These are phyloP conservation scores for Sinocyclocheilus maitianheensis DNA, from an alignment of 2,113 vertebrate genomes.

Conservation along the genomic window DNA sequence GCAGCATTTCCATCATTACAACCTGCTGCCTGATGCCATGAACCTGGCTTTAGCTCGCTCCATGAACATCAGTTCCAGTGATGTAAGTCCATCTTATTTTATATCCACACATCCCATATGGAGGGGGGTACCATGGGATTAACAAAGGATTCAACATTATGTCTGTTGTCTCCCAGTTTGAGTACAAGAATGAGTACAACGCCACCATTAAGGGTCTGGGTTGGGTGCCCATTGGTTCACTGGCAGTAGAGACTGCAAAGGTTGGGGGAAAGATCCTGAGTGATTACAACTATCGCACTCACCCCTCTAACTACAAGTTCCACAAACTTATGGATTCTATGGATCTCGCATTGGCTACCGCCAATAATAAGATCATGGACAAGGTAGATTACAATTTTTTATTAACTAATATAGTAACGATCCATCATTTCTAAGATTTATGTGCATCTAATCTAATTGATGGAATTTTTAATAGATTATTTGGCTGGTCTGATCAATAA, in stretches of 20 bases:
- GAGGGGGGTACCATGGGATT: too few species aligned
- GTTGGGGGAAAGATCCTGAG: constrained; percentile 78
- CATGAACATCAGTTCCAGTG: constrained; percentile 88
- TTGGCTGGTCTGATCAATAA: background rate
- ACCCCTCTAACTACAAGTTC: constrained; percentile 82
- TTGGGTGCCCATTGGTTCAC: constrained; percentile 90
- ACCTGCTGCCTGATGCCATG: constrained; percentile 86
- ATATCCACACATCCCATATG: background rate
- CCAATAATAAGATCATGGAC: constrained; percentile 90
- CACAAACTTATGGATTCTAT: constrained; percentile 86
- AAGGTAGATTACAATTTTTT: constrained; percentile 73
- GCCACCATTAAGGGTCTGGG: constrained; percentile 84
- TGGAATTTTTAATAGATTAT: background rate
- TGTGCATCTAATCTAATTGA: background rate
- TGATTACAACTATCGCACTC: constrained; percentile 86
- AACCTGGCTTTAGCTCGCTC: constrained; percentile 78
- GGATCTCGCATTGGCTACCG: constrained; percentile 86
- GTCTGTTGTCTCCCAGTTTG: constrained; percentile 66
- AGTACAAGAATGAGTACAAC: constrained; percentile 92
- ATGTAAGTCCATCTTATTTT: constrained; percentile 75
- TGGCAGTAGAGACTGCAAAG: constrained; percentile 84
- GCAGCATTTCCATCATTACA: constrained; percentile 70
- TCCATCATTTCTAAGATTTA: background rate
- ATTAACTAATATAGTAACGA: background rate
- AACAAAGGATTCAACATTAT: too few species aligned